A percentile compares a stretch with the other conserved stretches of the same genome.
Conservation (phyloP, 2,888 invertebrate genomes). For the Euphydryas editha region DNA sequence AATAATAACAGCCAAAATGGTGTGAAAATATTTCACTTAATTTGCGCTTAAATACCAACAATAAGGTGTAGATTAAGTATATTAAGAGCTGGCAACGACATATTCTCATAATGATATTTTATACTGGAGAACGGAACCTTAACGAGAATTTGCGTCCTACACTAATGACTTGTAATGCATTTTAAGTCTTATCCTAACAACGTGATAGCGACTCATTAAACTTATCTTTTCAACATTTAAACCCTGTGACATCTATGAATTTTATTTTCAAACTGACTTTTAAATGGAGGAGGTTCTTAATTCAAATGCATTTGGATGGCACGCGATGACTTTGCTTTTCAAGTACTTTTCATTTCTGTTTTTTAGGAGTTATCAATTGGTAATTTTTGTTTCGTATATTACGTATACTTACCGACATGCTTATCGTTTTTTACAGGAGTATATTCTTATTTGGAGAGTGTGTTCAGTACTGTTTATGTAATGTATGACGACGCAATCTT, state of each 20-base stretch:
- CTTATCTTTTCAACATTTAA: conserved; percentile 8
- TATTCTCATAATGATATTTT: conserved; percentile 37
- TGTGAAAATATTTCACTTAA: neutral
- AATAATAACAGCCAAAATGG: neutral
- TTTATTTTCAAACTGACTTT: neutral
- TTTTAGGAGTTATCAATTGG: too few species aligned
- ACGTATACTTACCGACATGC: too few species aligned
- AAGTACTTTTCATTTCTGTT: too few species aligned
- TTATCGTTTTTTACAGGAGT: too few species aligned
- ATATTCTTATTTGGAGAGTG: too few species aligned
- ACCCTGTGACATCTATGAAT: neutral
- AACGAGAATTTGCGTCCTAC: conserved; percentile 32
- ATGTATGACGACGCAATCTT: too few species aligned
- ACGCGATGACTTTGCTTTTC: too few species aligned
- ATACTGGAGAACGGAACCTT: conserved; percentile 32
- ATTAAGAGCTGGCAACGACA: conserved; percentile 34
- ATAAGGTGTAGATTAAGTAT: conserved; percentile 15
- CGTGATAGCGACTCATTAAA: conserved; percentile 12
- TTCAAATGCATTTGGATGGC: too few species aligned
- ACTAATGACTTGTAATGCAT: conserved; percentile 33
- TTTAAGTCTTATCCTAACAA: conserved; percentile 24
- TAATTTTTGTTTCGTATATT: too few species aligned
- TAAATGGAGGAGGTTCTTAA: neutral
- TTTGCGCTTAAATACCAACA: neutral
- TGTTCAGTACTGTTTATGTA: too few species aligned